Evolutionary conservation across 2,888 invertebrate genomes (phyloP).

Genomic region (Nephrotoma guestfalica): DNA sequence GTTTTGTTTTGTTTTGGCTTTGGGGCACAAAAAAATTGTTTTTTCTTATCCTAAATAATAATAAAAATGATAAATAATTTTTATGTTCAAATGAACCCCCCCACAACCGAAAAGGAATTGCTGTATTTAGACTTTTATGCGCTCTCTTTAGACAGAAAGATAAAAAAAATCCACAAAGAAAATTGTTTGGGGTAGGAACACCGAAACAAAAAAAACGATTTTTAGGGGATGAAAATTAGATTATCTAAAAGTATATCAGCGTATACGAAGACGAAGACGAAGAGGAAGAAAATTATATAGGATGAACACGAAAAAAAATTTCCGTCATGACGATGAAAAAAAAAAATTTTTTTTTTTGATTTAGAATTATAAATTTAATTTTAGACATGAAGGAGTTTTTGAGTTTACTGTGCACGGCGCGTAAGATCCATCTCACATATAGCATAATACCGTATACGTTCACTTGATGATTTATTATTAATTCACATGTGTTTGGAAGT

Average conservation of each 20-base stretch:
- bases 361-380: neutral
- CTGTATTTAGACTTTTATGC: neutral
- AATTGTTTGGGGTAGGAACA: neutral
- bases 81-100: neutral
- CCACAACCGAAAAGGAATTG: neutral
- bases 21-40: neutral
- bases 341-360: neutral
- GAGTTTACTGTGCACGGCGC: neutral
- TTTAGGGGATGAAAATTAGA: neutral
- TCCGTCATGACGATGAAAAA: neutral
- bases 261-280: neutral
- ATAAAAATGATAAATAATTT: neutral
- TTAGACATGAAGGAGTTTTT: neutral
- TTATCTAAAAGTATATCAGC: neutral
- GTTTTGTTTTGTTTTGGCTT: neutral
- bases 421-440: neutral
- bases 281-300: neutral
- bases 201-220: neutral
- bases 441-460: neutral
- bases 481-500: neutral
- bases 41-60: neutral
- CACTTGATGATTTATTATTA: neutral
- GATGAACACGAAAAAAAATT: neutral
- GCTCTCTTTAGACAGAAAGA: neutral
- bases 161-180: neutral